Percentiles rank a stretch among this genome's conserved stretches.
Evolutionary conservation across 2,113 vertebrate genomes (phyloP).

Genomic region (Microtus montanus): DNA sequence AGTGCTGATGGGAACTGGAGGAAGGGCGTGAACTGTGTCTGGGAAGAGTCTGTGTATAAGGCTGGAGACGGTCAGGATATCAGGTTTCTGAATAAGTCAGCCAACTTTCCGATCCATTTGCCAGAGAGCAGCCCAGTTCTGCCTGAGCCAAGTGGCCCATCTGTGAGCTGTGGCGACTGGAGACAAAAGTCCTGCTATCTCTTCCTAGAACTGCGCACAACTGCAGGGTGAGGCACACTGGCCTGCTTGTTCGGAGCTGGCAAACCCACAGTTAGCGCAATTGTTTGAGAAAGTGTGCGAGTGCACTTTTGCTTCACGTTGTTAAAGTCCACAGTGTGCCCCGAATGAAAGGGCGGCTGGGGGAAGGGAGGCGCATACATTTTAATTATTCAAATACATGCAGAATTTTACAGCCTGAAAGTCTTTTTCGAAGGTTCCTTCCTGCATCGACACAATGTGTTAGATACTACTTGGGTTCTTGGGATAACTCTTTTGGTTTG

Average conservation of each 20-base stretch:
- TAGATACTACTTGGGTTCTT: slow-evolving; percentile 34
- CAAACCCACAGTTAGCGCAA: slow-evolving; percentile 67
- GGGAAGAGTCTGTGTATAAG: background rate
- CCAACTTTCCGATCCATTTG: slow-evolving; percentile 67
- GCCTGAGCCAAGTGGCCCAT: slow-evolving; percentile 71
- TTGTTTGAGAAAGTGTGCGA: slow-evolving; percentile 73
- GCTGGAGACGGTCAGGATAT: slow-evolving; percentile 35
- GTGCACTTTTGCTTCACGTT: slow-evolving; percentile 66
- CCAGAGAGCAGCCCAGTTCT: slow-evolving; percentile 49
- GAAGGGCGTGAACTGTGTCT: background rate
- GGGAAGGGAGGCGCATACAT: slow-evolving; percentile 41
- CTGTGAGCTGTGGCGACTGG: slow-evolving; percentile 63
- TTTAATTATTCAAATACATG: slow-evolving; percentile 81
- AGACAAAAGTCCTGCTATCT: slow-evolving; percentile 78
- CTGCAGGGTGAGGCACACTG: slow-evolving; percentile 58
- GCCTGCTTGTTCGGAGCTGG: slow-evolving; percentile 78
- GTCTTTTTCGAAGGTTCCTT: slow-evolving; percentile 65
- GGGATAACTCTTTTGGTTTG: slow-evolving; percentile 38
- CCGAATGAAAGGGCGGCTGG: slow-evolving; percentile 66
- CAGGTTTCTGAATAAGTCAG: slow-evolving; percentile 55
- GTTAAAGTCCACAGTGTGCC: slow-evolving; percentile 80
- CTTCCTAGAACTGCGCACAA: slow-evolving; percentile 59
- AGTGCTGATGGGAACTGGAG: background rate
- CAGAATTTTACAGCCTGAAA: slow-evolving; percentile 70
- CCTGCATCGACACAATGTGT: slow-evolving; percentile 65